Evolutionary conservation across 2,797 vertebrate genomes (phyloP), one percentile per base, ranked within the genome.

Genomic region (Mallotus villosus): DNA sequence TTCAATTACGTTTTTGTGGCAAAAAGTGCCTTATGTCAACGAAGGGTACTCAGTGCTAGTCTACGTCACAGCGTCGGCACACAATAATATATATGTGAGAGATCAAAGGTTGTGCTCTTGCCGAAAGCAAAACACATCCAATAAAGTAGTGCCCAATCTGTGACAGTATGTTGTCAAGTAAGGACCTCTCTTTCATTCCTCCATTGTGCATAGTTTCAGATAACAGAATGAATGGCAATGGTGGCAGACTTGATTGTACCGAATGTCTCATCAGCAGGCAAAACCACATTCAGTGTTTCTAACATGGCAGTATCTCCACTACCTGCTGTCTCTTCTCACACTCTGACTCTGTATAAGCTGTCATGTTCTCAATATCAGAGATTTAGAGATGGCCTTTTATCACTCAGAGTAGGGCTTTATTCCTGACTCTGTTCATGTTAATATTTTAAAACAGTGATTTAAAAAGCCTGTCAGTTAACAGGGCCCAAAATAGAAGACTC

Each of bases 401-500:
- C 55, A 17, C 34, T 60, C 34, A 41, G 21, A 60, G 29, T n/a
- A 22, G 17, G 46, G 46, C 49, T 69, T 59, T 24, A 69, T 24
- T 60, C 68, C 22, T 46, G 12, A 69, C 57, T 32, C 55, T 1
- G 6, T 14, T 16, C 5, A 17, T 12, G 9, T 34, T 59, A 24
- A 69, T 25, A 41, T 60, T 60, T 16, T 59, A 22, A 68, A 68
- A 57, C 8, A 11, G 27, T 5, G 19, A 58, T 68, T 69, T 59
- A 60, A 60, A 68, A 60, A 60, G 32, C 21, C 57, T 60, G 16
- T 41, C 57, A 59, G 53, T 59, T 41, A 60, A 60, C 7, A 41
- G 21, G 68, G 29, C 68, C 68, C n/a, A 41, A 46, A 69, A 60
- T 60, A 69, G 57, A 60, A 60, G 8, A 24, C 2, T 3, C 12